These are phyloP conservation scores for Catocala fraxini DNA, from an alignment of 2,888 invertebrate species.

Conservation along the genomic window DNA sequence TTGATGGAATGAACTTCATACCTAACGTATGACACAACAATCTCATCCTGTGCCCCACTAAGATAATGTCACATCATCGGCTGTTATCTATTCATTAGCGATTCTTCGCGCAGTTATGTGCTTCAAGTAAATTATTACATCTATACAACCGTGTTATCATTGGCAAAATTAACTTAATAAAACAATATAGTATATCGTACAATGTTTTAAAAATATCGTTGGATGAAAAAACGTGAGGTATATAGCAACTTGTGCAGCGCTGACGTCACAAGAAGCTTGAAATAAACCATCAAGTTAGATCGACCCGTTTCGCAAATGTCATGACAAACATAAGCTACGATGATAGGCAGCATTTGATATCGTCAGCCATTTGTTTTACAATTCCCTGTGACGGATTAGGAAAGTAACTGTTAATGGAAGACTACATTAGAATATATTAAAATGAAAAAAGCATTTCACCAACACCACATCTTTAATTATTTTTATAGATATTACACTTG, in stretches of 20 bases:
- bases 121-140: background rate
- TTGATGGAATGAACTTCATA: slow-evolving; percentile 42
- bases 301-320: slow-evolving; percentile 2
- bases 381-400: slow-evolving; percentile 9
- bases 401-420: background rate
- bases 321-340: background rate
- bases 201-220: too few relatives aligned
- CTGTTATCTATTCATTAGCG: slow-evolving; percentile 34
- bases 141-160: too few relatives aligned
- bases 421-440: background rate
- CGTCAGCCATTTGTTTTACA: background rate
- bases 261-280: background rate
- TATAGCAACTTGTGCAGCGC: background rate
- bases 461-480: background rate
- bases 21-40: slow-evolving; percentile 43
- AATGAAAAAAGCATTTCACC: background rate
- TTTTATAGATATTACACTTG: background rate
- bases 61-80: slow-evolving; percentile 54
- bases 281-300: slow-evolving; percentile 1
- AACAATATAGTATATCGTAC: too few relatives aligned
- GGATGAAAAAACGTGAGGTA: too few relatives aligned
- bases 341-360: background rate
- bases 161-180: too few relatives aligned
- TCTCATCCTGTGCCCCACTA: slow-evolving; percentile 62
- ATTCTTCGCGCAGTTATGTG: slow-evolving; percentile 33